Percentiles rank a stretch among this genome's conserved stretches.
phyloP scores from a whole-genome alignment of 1,140 invertebrate genomes.

The Spodoptera frugiperda region DNA sequence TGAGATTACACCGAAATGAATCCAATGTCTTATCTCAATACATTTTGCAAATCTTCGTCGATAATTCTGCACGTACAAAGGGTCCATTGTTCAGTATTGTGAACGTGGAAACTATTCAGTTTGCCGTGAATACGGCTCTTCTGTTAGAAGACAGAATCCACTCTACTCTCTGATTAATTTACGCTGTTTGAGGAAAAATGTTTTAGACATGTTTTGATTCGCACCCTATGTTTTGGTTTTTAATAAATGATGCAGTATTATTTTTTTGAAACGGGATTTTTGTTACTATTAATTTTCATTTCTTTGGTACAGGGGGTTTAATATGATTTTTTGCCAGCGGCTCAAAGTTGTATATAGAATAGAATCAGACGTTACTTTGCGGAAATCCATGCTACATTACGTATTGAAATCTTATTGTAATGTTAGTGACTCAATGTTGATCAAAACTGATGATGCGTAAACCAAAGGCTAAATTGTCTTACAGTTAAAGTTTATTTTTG shows the following conservation, averaged over 20 bases:
- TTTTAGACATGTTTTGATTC: background rate
- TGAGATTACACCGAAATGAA: slow-evolving; percentile 5
- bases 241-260: background rate
- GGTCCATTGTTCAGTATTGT: slow-evolving; percentile 42
- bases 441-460: no score
- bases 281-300: background rate
- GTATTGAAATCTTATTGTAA: no score
- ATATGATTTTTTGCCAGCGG: no score
- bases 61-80: slow-evolving; percentile 36
- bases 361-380: no score
- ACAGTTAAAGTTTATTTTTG: no score
- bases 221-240: background rate
- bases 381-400: no score
- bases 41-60: slow-evolving; percentile 33
- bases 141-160: slow-evolving; percentile 8
- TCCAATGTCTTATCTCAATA: slow-evolving; percentile 29
- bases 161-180: slow-evolving; percentile 42
- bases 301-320: background rate
- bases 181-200: slow-evolving; percentile 1
- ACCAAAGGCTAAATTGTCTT: no score
- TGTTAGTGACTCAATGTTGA: no score
- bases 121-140: slow-evolving; percentile 27
- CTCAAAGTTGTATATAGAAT: no score
- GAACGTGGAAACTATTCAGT: slow-evolving; percentile 42
- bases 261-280: background rate